These are phyloP conservation scores for Drosophila miranda DNA, from an alignment of 1,140 invertebrate species.

Conservation along the genomic window DNA sequence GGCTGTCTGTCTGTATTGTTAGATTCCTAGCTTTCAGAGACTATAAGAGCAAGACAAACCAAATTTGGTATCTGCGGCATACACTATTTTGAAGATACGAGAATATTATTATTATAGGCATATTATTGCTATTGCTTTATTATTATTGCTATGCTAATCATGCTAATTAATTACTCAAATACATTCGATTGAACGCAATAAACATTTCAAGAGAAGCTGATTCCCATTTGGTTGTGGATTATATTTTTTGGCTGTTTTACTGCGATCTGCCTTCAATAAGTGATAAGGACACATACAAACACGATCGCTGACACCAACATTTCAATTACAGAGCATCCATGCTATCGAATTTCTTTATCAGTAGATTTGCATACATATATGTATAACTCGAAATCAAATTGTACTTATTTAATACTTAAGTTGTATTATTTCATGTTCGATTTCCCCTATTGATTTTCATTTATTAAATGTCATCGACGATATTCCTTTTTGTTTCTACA, in stretches of 20 bases:
- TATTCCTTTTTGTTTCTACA: slow-evolving; percentile 18
- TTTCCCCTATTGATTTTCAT: slow-evolving; percentile 17
- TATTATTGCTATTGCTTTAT: slow-evolving; percentile 28
- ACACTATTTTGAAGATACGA: too few relatives aligned
- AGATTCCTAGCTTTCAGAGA: too few relatives aligned
- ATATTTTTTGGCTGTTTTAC: slow-evolving; percentile 9
- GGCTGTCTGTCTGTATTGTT: too few relatives aligned
- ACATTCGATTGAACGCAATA: slow-evolving; percentile 57
- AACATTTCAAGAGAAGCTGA: slow-evolving; percentile 31
- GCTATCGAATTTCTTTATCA: slow-evolving; percentile 49
- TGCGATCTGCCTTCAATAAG: slow-evolving; percentile 16
- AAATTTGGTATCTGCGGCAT: too few relatives aligned
- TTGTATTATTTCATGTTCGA: slow-evolving; percentile 24
- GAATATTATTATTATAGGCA: too few relatives aligned
- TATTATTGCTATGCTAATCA: too few relatives aligned
- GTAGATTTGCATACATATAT: slow-evolving; percentile 66
- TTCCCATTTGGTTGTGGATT: slow-evolving; percentile 12
- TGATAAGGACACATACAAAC: slow-evolving; percentile 28
- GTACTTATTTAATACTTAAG: slow-evolving; percentile 34
- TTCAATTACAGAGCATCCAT: slow-evolving; percentile 41
- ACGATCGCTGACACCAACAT: slow-evolving; percentile 30
- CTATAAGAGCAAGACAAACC: too few relatives aligned
- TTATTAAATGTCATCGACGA: slow-evolving; percentile 18
- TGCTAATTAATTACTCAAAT: slow-evolving; percentile 65
- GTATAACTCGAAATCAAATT: slow-evolving; percentile 49